Evolutionary conservation across 2,113 vertebrate species (phyloP).

Genomic region (Nycticebus coucang): DNA sequence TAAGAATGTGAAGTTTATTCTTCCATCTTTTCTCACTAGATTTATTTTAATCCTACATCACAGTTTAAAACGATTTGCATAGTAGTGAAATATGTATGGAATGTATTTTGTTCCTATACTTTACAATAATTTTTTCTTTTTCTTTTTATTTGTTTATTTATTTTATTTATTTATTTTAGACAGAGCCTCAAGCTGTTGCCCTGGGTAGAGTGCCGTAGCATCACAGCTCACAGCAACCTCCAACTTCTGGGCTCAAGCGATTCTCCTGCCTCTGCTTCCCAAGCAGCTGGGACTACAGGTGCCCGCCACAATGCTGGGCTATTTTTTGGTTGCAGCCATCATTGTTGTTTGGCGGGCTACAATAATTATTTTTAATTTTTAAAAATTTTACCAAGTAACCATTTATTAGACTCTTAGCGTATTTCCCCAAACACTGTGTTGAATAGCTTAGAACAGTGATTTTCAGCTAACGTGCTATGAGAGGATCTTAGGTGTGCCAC

Average conservation of each 20-base stretch:
- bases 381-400: background rate
- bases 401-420: background rate
- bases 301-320: no score
- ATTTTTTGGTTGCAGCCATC: no score
- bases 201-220: no score
- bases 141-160: no score
- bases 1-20: conserved; percentile 59
- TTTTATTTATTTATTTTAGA: no score
- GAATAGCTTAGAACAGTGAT: background rate
- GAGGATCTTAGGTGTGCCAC: no score
- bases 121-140: background rate
- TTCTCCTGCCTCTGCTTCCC: no score
- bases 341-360: background rate
- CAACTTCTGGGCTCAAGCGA: no score
- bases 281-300: no score
- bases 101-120: conserved; percentile 27
- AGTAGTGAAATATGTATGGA: conserved; percentile 57
- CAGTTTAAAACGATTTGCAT: conserved; percentile 66
- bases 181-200: no score
- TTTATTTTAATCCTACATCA: conserved; percentile 74
- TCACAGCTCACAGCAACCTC: no score
- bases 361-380: background rate
- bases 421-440: background rate
- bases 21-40: conserved; percentile 59
- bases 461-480: no score